Percentiles rank a stretch among this genome's conserved stretches.
Conservation (phyloP, 2,113 vertebrate species). For the Halcyon malimbica region DNA sequence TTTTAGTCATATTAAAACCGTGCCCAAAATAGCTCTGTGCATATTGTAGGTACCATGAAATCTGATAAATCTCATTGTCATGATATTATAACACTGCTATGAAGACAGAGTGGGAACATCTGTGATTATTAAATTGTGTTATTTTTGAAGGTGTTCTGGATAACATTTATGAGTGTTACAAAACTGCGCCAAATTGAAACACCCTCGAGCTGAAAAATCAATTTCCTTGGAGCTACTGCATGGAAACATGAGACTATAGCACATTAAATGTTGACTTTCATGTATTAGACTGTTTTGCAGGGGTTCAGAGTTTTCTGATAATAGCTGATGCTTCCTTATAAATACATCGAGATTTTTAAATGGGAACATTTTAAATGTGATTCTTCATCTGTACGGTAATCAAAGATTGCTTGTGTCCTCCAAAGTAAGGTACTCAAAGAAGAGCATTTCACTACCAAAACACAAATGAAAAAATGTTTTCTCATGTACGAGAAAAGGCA, state of each 20-base stretch:
- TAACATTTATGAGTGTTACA: conserved; percentile 37
- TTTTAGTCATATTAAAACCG: conserved; percentile 4
- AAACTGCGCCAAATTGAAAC: conserved; percentile 28
- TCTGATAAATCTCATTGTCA: conserved; percentile 63
- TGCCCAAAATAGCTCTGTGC: not conserved
- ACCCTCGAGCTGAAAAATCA: conserved; percentile 47
- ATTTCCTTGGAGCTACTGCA: conserved; percentile 59
- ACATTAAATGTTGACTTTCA: conserved; percentile 52
- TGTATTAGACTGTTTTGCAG: not conserved
- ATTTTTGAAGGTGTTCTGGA: conserved; percentile 49
- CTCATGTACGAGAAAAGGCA: not conserved
- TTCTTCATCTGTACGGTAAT: not conserved
- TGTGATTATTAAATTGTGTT: conserved; percentile 65
- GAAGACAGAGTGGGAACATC: conserved; percentile 60
- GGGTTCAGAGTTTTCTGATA: conserved; percentile 6
- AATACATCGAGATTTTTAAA: not conserved
- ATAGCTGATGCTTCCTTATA: not conserved
- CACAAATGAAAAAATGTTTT: not conserved
- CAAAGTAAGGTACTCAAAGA: not conserved
- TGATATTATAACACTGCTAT: conserved; percentile 40
- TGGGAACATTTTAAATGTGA: not conserved
- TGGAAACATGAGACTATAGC: not conserved
- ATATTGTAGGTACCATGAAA: conserved; percentile 21
- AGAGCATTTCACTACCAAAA: not conserved
- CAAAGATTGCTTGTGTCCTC: not conserved